Base-by-base conservation (phyloP, 2,888 invertebrate genomes). In the Gastrophysa polygoni region DNA sequence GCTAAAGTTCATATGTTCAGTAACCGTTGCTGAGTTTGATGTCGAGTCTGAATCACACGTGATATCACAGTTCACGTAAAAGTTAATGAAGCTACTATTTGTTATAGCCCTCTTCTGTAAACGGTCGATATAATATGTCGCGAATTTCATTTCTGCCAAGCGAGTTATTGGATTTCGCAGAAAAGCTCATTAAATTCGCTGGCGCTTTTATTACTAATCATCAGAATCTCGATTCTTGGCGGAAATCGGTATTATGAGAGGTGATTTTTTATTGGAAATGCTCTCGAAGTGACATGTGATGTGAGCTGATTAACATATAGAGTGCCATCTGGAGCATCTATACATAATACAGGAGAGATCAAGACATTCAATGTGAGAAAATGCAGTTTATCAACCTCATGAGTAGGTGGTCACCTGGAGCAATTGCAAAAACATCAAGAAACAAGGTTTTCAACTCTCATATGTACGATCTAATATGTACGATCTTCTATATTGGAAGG, bases 131-230 rank as follows among this genome's bases (percentile, higher is more conserved):
- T 14, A 14, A 32, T 14, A 10, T 14, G n/a, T 38, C 38, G 46
- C 10, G 46, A 46, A 61, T 50, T 56, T 61, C 50, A 61, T 61
- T 50, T 49, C 38, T 43, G 56, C 50, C 50, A 56, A 43, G 38
- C 57, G 21, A 57, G 57, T 61, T 61, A 61, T 52, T 51, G 43
- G 24, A 48, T 47, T 61, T 61, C 61, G 44, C 49, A 50, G 60
- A 61, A 61, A 46, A 46, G 46, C 38, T 38, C 14, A 11, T 38
- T 38, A 38, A 38, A n/a, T 38, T 38, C 14, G 38, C 6, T 38
- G 14, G 38, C 38, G 14, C n/a, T 38, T 38, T 38, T 38, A 38
- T 38, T 38, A 38, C 38, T 38, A 38, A 38, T 38, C 38, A 32
- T 32, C 10, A 14, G 38, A 38, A 38, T 38, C 38, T 32, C 10